phyloP scores from a whole-genome alignment of 2,113 vertebrate genomes.

The Nyctereutes procyonoides region DNA sequence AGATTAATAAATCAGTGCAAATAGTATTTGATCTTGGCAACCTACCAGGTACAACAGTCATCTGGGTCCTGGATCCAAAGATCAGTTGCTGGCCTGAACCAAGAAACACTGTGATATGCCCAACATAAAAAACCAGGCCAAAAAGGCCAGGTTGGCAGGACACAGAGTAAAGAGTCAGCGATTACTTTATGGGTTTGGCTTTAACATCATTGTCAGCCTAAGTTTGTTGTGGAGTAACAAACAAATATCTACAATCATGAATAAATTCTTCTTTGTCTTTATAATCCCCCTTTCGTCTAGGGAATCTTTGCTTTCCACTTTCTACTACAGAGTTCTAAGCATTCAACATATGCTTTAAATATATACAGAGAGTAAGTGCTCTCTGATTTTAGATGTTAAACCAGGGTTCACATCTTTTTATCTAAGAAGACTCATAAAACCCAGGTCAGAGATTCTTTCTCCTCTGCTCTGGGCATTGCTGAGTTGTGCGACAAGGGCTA shows the following conservation, averaged over 20 bases:
- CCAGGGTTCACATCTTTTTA: not conserved
- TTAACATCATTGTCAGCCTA: not conserved
- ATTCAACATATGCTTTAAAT: not conserved
- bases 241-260: not conserved
- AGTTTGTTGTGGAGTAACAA: not conserved
- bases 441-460: not conserved
- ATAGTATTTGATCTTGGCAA: not conserved
- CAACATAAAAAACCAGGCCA: slow-evolving; percentile 65
- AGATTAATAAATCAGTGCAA: not conserved
- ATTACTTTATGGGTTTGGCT: not conserved
- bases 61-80: slow-evolving; percentile 69
- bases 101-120: slow-evolving; percentile 63
- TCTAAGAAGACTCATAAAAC: slow-evolving; percentile 12
- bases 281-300: not conserved
- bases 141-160: not conserved
- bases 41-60: slow-evolving; percentile 77
- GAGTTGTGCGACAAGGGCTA: not conserved
- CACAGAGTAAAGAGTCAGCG: not conserved
- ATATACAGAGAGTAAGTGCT: not conserved
- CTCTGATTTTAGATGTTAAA: slow-evolving; percentile 45
- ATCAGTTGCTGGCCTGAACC: slow-evolving; percentile 16
- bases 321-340: not conserved
- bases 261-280: not conserved
- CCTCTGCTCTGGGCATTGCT: not conserved
- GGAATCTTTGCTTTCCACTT: slow-evolving; percentile 5